Evolutionary conservation across 2,113 vertebrate genomes (phyloP).

Genomic region (Physeter macrocephalus): DNA sequence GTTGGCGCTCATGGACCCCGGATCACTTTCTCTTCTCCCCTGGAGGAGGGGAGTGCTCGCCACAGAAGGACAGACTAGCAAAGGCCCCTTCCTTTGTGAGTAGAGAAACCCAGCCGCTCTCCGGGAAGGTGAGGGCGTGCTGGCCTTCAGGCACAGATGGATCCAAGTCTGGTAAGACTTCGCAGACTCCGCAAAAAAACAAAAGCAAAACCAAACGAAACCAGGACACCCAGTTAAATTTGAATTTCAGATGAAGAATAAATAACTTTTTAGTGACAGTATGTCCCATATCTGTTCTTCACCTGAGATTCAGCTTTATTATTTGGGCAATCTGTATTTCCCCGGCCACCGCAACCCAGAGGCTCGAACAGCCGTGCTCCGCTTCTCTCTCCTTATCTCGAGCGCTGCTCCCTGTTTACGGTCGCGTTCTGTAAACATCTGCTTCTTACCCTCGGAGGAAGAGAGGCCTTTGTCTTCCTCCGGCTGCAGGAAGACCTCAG

Average conservation of each 20-base stretch:
- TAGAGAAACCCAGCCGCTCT: neutral
- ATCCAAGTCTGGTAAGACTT: neutral
- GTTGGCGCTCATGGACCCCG: fast-evolving
- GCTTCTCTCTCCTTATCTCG: neutral
- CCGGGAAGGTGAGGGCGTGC: fast-evolving
- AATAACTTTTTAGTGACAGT: neutral
- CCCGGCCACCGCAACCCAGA: fast-evolving
- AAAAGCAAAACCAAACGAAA: neutral
- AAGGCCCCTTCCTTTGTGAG: neutral
- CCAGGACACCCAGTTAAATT: too few relatives aligned
- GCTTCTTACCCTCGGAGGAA: neutral
- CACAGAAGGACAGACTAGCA: neutral
- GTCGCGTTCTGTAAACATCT: neutral
- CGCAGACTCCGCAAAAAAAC: neutral
- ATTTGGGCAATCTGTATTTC: fast-evolving
- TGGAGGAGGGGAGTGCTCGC: neutral
- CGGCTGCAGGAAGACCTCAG: neutral
- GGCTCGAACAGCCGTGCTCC: fast-evolving
- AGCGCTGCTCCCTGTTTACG: too few relatives aligned
- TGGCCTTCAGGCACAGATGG: neutral
- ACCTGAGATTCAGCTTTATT: neutral
- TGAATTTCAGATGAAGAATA: neutral
- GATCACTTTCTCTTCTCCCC: fast-evolving
- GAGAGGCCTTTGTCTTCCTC: neutral
- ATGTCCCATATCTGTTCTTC: neutral